phyloP scores from a whole-genome alignment of 2,888 invertebrate genomes.

The Calameuta idolon region DNA sequence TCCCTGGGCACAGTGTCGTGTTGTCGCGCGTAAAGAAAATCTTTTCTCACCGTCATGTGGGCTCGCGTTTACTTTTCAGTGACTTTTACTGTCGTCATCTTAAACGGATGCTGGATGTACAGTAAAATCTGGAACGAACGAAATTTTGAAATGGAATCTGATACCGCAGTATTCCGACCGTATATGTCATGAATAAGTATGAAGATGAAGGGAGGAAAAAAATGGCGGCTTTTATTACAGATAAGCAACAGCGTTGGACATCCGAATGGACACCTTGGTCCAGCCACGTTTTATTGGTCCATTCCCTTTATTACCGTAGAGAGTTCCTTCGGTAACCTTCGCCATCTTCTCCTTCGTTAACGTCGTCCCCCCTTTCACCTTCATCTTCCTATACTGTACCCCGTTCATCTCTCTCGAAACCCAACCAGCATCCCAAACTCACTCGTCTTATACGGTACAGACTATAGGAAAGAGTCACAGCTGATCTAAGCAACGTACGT shows the following conservation, averaged over 20 bases:
- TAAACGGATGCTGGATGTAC: neutral
- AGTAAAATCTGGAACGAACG: too few species aligned
- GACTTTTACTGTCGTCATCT: neutral
- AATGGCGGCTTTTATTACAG: conserved; percentile 56
- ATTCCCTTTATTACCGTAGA: conserved; percentile 49
- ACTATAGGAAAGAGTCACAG: neutral
- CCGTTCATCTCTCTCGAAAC: neutral
- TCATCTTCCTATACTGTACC: neutral
- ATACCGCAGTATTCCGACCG: too few species aligned
- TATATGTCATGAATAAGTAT: neutral
- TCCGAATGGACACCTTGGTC: conserved; percentile 53
- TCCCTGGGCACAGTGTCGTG: neutral
- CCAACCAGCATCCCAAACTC: neutral
- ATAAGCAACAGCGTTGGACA: conserved; percentile 47
- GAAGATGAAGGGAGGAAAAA: conserved; percentile 10
- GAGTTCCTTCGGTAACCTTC: conserved; percentile 22
- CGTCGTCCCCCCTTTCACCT: neutral
- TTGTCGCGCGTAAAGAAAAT: neutral
- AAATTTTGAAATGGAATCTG: too few species aligned
- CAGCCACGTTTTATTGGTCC: conserved; percentile 48
- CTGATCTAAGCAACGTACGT: neutral
- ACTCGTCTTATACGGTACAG: neutral
- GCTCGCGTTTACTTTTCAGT: neutral
- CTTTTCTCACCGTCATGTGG: neutral
- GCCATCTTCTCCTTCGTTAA: neutral